Base-by-base conservation (phyloP, 1,140 invertebrate species). In the Nasonia giraulti region DNA sequence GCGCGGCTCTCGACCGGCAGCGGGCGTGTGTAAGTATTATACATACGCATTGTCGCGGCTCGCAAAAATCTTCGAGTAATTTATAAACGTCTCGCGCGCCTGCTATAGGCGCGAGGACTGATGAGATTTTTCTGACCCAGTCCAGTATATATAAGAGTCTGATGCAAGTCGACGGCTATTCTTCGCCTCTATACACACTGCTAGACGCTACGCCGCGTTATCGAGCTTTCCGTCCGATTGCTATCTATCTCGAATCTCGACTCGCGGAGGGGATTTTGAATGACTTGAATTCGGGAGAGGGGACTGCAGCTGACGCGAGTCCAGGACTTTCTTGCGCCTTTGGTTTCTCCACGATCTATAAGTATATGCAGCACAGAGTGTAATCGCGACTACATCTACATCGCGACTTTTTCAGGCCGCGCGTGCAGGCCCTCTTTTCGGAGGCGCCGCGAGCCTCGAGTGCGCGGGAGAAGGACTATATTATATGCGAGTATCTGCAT, bases 11-110 rank as follows among this genome's bases (percentile, higher is more conserved):
- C 20, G 66, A 68, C 23, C 6, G 20, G 5, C 5, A 1, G 20
- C 20, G 17, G 66, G 6, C 17, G 0, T 75, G 17, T 33, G 17
- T 33, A 75, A 33, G 20, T 5, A 37, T 37, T 37, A 20, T 55
- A 55, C 17, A 55, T 5, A 69, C n/a, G n/a, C 66, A 27, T 17
- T 23, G 20, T 23, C 10, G 37, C 14, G 47, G 17, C 11, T 44
- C 33, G 23, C 62, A 50, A 82, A n/a, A 82, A 75, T 75, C 31
- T 62, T 31, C 23, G 11, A n/a, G 31, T 50, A 62, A 74, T 84
- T 75, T 84, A 84, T 80, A 80, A 84, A 84, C 69, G 81, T 82
- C 81, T 73, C 40, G 27, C 40, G 44, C 27, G 4, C 27, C 47
- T 50, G 44, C 33, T 76, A 50, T 50, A 27, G 27, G n/a, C n/a